Evolutionary conservation across 2,797 vertebrate species (phyloP).

Genomic region (Sebastes diploproa): DNA sequence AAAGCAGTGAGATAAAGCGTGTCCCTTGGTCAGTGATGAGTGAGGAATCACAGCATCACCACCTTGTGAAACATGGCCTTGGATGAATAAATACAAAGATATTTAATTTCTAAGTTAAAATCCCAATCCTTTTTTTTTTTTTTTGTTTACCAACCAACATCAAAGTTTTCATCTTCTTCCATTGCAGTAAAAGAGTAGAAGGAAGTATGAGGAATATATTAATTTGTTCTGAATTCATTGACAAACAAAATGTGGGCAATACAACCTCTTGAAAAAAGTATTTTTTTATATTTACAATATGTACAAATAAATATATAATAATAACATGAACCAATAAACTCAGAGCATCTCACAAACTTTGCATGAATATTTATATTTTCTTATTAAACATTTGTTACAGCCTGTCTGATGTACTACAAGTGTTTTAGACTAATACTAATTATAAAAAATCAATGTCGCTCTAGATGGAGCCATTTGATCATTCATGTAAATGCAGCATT

Average conservation of each 20-base stretch:
- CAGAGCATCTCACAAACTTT: slow-evolving; percentile 54
- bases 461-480: slow-evolving; percentile 1
- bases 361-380: slow-evolving; percentile 65
- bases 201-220: slow-evolving; percentile 3
- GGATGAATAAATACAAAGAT: neutral
- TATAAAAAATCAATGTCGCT: neutral
- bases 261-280: slow-evolving; percentile 24
- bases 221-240: slow-evolving; percentile 37
- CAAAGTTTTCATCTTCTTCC: neutral
- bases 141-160: neutral
- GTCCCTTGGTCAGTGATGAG: neutral
- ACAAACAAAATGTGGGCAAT: slow-evolving; percentile 41
- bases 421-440: neutral
- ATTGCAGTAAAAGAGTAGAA: slow-evolving; percentile 4
- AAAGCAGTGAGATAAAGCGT: neutral
- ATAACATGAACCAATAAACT: slow-evolving; percentile 60
- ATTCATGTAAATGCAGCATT: slow-evolving; percentile 1
- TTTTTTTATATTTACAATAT: slow-evolving; percentile 56
- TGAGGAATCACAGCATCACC: neutral
- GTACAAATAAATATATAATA: slow-evolving; percentile 76
- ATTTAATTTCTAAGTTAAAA: neutral
- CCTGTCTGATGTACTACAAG: neutral
- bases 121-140: no score
- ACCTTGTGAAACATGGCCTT: neutral
- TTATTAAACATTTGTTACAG: slow-evolving; percentile 44